Conservation (phyloP, 2,797 vertebrate genomes). For the Danio choprae region DNA sequence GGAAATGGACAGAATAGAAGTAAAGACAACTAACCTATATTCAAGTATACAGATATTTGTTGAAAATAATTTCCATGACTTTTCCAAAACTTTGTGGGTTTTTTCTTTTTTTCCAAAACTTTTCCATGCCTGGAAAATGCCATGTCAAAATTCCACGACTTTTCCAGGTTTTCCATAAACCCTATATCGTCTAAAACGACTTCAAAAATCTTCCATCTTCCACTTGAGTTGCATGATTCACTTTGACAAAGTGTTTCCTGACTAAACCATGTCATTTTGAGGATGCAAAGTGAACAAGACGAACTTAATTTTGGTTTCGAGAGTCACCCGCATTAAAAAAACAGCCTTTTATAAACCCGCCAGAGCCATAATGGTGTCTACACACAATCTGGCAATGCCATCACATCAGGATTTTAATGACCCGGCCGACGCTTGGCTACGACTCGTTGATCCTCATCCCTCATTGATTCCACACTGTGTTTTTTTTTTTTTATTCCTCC, state of each 20-base stretch:
- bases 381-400: slow-evolving; percentile 67
- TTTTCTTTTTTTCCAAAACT: too few species aligned
- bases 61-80: too few species aligned
- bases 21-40: too few species aligned
- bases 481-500: slow-evolving; percentile 45
- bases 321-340: slow-evolving; percentile 58
- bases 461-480: slow-evolving; percentile 45
- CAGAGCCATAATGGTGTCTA: slow-evolving; percentile 61
- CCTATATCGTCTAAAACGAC: too few species aligned
- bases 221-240: not conserved
- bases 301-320: not conserved
- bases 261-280: not conserved
- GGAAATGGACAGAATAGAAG: too few species aligned
- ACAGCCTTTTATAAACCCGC: slow-evolving; percentile 50
- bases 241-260: not conserved
- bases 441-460: slow-evolving; percentile 66
- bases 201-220: not conserved
- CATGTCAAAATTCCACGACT: too few species aligned
- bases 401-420: slow-evolving; percentile 74
- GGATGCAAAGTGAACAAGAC: not conserved
- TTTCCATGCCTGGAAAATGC: too few species aligned
- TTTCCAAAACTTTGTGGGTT: too few species aligned
- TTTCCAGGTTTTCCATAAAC: too few species aligned
- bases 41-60: too few species aligned
- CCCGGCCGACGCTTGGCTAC: slow-evolving; percentile 70